Conservation (phyloP, 2,797 vertebrate genomes). For the Psittacula derbiana region DNA sequence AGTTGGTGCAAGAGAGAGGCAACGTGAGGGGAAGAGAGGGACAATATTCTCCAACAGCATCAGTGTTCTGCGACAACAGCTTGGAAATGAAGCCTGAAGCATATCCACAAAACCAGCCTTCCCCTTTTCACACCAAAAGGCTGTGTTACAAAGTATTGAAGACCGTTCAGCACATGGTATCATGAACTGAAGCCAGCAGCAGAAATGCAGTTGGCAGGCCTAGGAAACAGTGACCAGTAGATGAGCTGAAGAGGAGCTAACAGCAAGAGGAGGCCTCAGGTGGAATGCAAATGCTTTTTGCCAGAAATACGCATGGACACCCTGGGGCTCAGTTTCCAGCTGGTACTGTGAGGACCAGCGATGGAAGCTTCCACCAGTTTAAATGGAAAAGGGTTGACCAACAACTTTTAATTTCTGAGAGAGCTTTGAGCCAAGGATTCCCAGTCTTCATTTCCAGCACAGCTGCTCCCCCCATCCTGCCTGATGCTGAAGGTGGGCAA, state of each 20-base stretch:
- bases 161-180: fast-evolving
- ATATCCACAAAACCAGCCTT: background rate
- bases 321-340: background rate
- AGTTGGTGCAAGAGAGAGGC: background rate
- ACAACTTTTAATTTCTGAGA: fast-evolving
- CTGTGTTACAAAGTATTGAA: fast-evolving
- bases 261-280: background rate
- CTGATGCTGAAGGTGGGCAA: background rate
- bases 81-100: fast-evolving
- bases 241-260: fast-evolving
- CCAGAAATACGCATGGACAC: background rate
- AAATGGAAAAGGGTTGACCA: background rate
- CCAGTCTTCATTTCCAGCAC: background rate
- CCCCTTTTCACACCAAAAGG: background rate
- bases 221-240: background rate
- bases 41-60: background rate
- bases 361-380: background rate
- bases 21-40: background rate
- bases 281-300: background rate
- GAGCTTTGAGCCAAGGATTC: background rate
- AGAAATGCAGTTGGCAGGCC: fast-evolving
- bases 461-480: background rate
- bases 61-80: background rate
- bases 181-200: background rate
- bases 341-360: background rate